These are phyloP conservation scores for Hemibagrus guttatus DNA, from an alignment of 2,797 vertebrate species.

Conservation along the genomic window DNA sequence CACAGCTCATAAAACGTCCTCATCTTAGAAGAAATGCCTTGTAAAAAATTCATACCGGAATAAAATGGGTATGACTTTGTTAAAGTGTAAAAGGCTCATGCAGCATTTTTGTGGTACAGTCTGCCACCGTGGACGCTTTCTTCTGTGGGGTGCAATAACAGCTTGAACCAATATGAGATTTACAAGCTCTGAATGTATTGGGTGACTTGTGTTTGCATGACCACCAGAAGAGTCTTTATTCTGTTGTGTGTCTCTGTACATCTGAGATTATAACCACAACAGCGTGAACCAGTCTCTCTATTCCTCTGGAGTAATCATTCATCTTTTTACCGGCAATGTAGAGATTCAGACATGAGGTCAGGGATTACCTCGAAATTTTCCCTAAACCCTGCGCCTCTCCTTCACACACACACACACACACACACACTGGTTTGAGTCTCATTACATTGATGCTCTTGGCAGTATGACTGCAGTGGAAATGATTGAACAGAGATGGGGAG, in stretches of 20 bases:
- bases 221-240: constrained; percentile 3
- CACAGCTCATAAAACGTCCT: constrained; percentile 52
- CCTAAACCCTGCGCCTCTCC: constrained; percentile 5
- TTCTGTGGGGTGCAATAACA: constrained; percentile 46
- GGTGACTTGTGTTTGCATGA: constrained; percentile 2
- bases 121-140: constrained; percentile 40
- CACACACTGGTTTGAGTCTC: constrained; percentile 18
- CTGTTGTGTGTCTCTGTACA: constrained; percentile 5
- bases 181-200: constrained; percentile 14
- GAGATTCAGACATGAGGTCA: constrained; percentile 33
- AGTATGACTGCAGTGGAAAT: constrained; percentile 48
- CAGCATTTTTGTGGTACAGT: constrained; percentile 43
- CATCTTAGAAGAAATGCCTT: constrained; percentile 50
- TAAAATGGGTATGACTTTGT: constrained; percentile 47
- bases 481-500: constrained; percentile 29
- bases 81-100: constrained; percentile 33
- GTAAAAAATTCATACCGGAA: constrained; percentile 58
- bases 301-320: constrained; percentile 19
- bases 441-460: constrained; percentile 38
- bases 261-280: constrained; percentile 26
- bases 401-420: constrained; percentile 16
- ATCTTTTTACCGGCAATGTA: constrained; percentile 13
- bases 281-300: neutral
- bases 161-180: constrained; percentile 31
- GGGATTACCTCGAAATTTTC: constrained; percentile 38